These are phyloP conservation scores for Cantharis nigra DNA, from an alignment of 2,888 invertebrate genomes.

Conservation along the genomic window DNA sequence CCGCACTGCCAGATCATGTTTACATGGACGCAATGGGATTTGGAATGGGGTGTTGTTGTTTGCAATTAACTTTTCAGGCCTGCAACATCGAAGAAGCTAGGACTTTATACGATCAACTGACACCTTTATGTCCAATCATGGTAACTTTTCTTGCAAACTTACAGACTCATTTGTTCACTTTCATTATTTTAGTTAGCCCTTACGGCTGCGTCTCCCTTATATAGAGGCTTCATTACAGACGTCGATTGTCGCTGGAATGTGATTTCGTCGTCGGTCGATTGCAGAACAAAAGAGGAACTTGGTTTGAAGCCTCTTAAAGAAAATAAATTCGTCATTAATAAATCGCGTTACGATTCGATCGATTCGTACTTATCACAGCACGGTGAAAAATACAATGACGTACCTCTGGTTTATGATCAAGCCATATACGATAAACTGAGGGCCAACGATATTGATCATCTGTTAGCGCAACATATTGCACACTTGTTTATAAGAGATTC, in stretches of 20 bases:
- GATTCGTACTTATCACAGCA: constrained; percentile 93
- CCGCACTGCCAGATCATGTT: constrained; percentile 85
- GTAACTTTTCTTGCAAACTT: constrained; percentile 57
- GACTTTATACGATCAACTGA: constrained; percentile 94
- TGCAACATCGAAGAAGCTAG: constrained; percentile 96
- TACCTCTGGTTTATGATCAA: constrained; percentile 84
- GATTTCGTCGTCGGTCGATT: constrained; percentile 94
- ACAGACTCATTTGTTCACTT: not conserved
- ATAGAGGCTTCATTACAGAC: constrained; percentile 92
- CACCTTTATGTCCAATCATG: constrained; percentile 96
- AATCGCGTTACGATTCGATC: constrained; percentile 97
- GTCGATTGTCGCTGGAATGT: constrained; percentile 98
- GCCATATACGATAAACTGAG: constrained; percentile 80
- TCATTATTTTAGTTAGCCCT: constrained; percentile 77
- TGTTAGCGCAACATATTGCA: constrained; percentile 93
- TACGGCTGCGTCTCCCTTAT: constrained; percentile 94
- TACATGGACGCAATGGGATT: constrained; percentile 99
- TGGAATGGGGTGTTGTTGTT: constrained; percentile 98
- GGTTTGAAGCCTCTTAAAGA: constrained; percentile 74
- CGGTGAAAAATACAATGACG: constrained; percentile 93
- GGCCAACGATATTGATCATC: constrained; percentile 89
- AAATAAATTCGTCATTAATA: constrained; percentile 83
- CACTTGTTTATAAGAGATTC: constrained; percentile 98
- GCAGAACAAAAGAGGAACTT: constrained; percentile 89
- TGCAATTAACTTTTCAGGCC: constrained; percentile 95